Conservation (phyloP, 2,888 invertebrate genomes). For the Apamea sordens region DNA sequence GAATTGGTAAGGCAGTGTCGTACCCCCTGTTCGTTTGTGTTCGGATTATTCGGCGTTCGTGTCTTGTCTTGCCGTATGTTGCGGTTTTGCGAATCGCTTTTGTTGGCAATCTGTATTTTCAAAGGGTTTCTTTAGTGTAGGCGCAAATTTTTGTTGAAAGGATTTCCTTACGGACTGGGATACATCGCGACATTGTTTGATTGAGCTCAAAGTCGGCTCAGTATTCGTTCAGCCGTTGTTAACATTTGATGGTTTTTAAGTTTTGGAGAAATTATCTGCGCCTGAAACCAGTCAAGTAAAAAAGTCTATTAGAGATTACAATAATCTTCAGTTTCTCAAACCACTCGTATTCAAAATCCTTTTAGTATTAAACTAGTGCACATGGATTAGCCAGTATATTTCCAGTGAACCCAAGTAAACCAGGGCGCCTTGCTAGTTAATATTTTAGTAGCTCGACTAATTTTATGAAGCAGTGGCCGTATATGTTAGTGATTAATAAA, state of each 20-base stretch:
- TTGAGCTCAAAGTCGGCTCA: not conserved
- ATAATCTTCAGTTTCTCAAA: not conserved
- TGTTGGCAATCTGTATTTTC: constrained; percentile 9
- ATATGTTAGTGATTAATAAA: constrained; percentile 54
- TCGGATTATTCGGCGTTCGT: constrained; percentile 36
- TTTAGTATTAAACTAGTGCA: not conserved
- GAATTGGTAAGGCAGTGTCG: constrained; percentile 58
- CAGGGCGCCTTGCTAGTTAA: constrained; percentile 37
- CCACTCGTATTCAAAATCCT: not conserved
- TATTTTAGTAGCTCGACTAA: constrained; percentile 48
- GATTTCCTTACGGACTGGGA: not conserved
- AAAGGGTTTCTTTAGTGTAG: constrained; percentile 8
- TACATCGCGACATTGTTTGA: not conserved
- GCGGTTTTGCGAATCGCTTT: constrained; percentile 35
- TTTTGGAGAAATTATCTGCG: not conserved
- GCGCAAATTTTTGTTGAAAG: not conserved
- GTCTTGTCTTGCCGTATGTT: constrained; percentile 36
- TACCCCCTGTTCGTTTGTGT: constrained; percentile 48
- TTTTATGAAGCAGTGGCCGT: constrained; percentile 45
- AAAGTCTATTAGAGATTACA: no score
- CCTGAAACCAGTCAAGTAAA: no score
- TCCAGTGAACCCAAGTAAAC: constrained; percentile 45
- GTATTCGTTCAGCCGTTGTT: not conserved
- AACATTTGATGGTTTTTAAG: not conserved
- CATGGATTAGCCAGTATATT: constrained; percentile 13